Conservation (phyloP, 1,140 invertebrate genomes). For the Drosophila albomicans region DNA sequence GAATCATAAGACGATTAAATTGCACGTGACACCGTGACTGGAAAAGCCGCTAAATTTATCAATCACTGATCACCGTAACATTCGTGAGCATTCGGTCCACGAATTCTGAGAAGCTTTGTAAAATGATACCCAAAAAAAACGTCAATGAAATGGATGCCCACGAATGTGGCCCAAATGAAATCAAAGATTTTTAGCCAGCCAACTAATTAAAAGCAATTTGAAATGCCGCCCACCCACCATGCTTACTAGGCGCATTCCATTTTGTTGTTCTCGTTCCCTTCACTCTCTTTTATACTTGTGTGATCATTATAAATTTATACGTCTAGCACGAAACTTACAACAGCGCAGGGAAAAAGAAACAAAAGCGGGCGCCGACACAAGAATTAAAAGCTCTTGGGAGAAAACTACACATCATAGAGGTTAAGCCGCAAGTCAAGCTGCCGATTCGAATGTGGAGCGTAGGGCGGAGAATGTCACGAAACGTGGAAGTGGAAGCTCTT, state of each 20-base stretch:
- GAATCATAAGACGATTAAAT: constrained; percentile 76
- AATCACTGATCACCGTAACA: constrained; percentile 24
- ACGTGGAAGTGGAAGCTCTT: constrained; percentile 4
- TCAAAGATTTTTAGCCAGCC: constrained; percentile 31
- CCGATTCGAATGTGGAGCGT: constrained; percentile 37
- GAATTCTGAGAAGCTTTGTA: constrained; percentile 51
- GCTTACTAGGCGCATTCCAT: background rate
- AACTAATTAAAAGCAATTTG: constrained; percentile 52
- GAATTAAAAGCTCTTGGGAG: constrained; percentile 44
- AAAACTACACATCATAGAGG: constrained; percentile 33
- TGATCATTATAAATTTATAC: constrained; percentile 28
- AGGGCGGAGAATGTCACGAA: constrained; percentile 18
- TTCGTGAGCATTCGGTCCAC: constrained; percentile 16
- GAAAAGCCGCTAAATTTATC: constrained; percentile 50
- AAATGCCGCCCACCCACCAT: constrained; percentile 60
- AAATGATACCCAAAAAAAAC: constrained; percentile 7
- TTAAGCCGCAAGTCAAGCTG: constrained; percentile 65
- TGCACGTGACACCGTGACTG: constrained; percentile 69
- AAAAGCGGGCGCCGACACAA: constrained; percentile 27
- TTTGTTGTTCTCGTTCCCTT: background rate
- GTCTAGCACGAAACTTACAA: constrained; percentile 55
- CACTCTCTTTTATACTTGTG: background rate
- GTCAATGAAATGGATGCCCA: constrained; percentile 53
- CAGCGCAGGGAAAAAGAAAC: constrained; percentile 46
- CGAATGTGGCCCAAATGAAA: constrained; percentile 49